Conservation (phyloP, 2,888 invertebrate genomes). For the Ectemnius lituratus region DNA sequence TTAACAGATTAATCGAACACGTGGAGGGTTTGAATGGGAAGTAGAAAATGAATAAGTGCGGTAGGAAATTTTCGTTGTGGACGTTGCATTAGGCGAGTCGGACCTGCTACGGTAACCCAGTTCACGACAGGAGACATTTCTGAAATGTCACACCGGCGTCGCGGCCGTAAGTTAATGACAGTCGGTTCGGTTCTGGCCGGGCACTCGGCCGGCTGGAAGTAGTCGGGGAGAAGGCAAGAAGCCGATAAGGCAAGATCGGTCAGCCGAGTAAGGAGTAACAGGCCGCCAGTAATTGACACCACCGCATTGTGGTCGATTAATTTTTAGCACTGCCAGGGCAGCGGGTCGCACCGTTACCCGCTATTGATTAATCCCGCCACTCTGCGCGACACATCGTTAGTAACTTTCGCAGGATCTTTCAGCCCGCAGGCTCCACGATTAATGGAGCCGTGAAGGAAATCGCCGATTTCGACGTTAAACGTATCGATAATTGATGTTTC, state of each 20-base stretch:
- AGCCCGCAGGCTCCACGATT: not conserved
- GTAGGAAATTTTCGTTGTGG: too few relatives aligned
- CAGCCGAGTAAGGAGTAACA: constrained; percentile 11
- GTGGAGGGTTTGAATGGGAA: too few relatives aligned
- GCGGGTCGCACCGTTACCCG: constrained; percentile 26
- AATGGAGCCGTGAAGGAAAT: not conserved
- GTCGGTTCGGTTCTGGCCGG: constrained; percentile 33
- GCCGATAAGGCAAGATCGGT: constrained; percentile 12
- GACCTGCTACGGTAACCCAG: constrained; percentile 49
- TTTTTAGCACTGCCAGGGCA: constrained; percentile 31
- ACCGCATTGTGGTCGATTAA: constrained; percentile 35
- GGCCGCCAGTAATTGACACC: constrained; percentile 34
- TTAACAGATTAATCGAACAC: too few relatives aligned
- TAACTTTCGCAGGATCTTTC: constrained; percentile 8
- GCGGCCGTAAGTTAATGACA: constrained; percentile 50
- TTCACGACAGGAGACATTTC: constrained; percentile 48
- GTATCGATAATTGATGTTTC: constrained; percentile 1
- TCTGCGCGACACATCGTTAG: not conserved
- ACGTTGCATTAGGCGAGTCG: constrained; percentile 21
- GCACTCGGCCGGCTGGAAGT: constrained; percentile 22
- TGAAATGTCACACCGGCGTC: constrained; percentile 51
- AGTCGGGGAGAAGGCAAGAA: not conserved
- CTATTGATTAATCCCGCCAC: constrained; percentile 22
- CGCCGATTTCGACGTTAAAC: not conserved
- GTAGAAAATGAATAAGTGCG: too few relatives aligned